Conservation (phyloP, 2,113 vertebrate genomes). For the Otus sunia region DNA sequence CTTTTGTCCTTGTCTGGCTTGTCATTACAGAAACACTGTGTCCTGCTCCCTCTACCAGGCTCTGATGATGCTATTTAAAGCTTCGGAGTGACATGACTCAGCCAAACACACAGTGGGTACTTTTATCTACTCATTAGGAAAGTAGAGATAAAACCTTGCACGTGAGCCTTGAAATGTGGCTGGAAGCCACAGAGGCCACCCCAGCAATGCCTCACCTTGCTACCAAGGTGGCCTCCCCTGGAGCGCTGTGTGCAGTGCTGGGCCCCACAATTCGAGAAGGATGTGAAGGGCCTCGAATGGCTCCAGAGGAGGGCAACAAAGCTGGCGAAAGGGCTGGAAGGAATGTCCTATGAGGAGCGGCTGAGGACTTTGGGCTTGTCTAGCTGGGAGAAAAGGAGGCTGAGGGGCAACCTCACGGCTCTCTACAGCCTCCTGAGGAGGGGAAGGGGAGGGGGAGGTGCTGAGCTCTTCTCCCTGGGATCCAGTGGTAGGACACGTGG, state of each 20-base stretch:
- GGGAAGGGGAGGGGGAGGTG: not conserved
- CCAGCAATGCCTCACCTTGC: not conserved
- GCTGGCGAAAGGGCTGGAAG: not conserved
- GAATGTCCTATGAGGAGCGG: not conserved
- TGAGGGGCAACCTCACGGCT: not conserved
- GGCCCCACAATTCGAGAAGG: not conserved
- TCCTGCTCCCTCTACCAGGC: not conserved
- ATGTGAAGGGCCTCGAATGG: not conserved
- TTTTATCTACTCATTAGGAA: not conserved
- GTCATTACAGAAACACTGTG: not conserved
- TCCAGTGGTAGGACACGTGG: not conserved
- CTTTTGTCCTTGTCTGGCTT: not conserved
- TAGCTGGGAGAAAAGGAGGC: not conserved
- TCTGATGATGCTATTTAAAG: conserved; percentile 1
- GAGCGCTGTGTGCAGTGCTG: not conserved
- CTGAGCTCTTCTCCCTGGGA: not conserved
- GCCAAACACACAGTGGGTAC: not conserved
- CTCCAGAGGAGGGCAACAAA: not conserved
- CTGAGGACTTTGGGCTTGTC: not conserved
- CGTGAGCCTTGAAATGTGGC: not conserved
- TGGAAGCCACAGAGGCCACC: not conserved
- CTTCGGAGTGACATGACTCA: not conserved
- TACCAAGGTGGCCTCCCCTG: not conserved
- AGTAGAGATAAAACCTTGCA: not conserved
- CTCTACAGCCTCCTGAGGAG: not conserved